A percentile compares a stretch with the other conserved stretches of the same genome.
Conservation (phyloP, 2,113 vertebrate genomes). For the Camelus bactrianus region DNA sequence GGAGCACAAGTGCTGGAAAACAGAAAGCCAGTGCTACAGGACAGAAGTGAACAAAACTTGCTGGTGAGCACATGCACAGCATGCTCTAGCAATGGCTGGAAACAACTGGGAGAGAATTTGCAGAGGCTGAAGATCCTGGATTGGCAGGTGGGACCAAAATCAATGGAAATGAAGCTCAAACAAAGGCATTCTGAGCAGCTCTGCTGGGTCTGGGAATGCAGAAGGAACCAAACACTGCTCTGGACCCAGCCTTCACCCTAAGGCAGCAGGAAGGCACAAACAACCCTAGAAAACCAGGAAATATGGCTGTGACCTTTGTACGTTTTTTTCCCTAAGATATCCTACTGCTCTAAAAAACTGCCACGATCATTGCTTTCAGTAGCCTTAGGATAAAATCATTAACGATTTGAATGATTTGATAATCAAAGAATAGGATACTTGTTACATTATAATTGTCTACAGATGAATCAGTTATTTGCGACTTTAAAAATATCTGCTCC, state of each 20-base stretch:
- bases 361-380: neutral
- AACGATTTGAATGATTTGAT: neutral
- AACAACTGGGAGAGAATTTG: neutral
- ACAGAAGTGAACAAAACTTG: neutral
- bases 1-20: neutral
- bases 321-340: rapidly evolving
- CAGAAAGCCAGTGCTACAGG: neutral
- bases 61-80: neutral
- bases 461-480: neutral
- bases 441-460: neutral
- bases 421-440: neutral
- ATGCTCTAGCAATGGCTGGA: neutral
- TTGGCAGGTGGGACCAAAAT: neutral
- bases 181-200: neutral
- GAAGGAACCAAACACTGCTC: neutral
- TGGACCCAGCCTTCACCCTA: no score
- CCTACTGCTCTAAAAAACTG: neutral
- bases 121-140: neutral
- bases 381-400: neutral
- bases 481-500: neutral
- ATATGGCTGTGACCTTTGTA: neutral
- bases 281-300: neutral
- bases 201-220: neutral
- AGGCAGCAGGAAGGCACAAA: neutral
- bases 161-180: neutral